A percentile compares a stretch with the other conserved stretches of the same genome.
These are phyloP conservation scores for Plutomurus gul DNA, from an alignment of 1,140 invertebrate species.

Conservation along the genomic window DNA sequence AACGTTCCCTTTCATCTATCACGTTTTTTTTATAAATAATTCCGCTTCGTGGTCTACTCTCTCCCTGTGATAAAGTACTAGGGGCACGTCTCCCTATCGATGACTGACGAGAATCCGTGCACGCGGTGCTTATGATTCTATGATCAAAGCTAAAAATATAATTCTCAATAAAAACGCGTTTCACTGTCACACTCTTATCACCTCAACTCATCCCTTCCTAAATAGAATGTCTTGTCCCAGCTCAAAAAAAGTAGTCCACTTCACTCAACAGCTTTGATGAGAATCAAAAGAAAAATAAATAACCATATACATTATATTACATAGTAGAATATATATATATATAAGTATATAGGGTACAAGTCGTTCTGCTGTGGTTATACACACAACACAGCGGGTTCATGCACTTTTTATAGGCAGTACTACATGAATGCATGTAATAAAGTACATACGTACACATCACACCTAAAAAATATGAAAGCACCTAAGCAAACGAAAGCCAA, in stretches of 20 bases:
- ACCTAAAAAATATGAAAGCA: too few species aligned
- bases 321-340: neutral
- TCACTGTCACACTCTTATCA: constrained; percentile 20
- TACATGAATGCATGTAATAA: too few species aligned
- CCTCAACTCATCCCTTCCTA: neutral
- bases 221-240: neutral
- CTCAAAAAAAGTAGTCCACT: neutral
- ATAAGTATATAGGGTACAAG: too few species aligned
- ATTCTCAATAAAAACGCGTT: constrained; percentile 15
- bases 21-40: too few species aligned
- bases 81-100: neutral
- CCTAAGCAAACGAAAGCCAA: too few species aligned
- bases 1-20: neutral
- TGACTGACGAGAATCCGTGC: neutral
- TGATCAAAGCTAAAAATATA: constrained; percentile 18
- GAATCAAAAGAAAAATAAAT: constrained; percentile 19
- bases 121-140: neutral
- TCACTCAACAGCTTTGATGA: neutral
- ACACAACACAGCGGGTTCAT: too few species aligned
- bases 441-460: too few species aligned
- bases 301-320: neutral
- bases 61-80: neutral
- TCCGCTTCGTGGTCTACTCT: neutral
- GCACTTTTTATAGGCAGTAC: too few species aligned
- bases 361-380: too few species aligned